Conservation (phyloP, 1,140 invertebrate genomes). For the Bombyx mandarina region DNA sequence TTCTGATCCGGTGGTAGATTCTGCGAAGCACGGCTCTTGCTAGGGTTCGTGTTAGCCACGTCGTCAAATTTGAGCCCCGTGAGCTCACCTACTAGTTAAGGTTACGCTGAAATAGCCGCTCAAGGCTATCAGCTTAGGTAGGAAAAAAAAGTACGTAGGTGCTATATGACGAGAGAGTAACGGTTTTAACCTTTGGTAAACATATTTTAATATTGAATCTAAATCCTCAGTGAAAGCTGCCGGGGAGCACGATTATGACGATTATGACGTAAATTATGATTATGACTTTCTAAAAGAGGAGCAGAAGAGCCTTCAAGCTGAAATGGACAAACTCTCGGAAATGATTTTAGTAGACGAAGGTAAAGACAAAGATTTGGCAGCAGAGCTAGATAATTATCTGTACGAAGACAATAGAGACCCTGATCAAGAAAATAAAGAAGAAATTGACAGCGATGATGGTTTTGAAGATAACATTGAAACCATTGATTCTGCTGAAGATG, state of each 20-base stretch:
- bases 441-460: conserved; percentile 3
- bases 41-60: too few relatives aligned
- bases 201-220: too few relatives aligned
- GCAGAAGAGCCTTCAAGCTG: not conserved
- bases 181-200: too few relatives aligned
- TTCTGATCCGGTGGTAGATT: too few relatives aligned
- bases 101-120: too few relatives aligned
- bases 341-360: conserved; percentile 3
- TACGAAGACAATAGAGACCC: conserved; percentile 51
- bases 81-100: too few relatives aligned
- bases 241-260: not conserved
- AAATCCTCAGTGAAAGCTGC: too few relatives aligned
- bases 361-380: conserved; percentile 1
- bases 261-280: conserved; percentile 9
- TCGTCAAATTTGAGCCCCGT: too few relatives aligned
- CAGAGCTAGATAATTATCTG: conserved; percentile 31
- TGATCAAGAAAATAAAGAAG: conserved; percentile 15
- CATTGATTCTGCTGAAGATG: conserved; percentile 5
- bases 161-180: too few relatives aligned
- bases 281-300: conserved; percentile 2
- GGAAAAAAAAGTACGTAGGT: too few relatives aligned
- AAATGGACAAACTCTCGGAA: conserved; percentile 1
- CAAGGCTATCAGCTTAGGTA: too few relatives aligned
- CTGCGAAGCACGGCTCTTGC: too few relatives aligned
- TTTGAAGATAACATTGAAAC: conserved; percentile 8